A percentile compares a stretch with the other conserved stretches of the same genome.
These are phyloP conservation scores for Pteromalus puparum DNA, from an alignment of 1,140 invertebrate species.

Conservation along the genomic window DNA sequence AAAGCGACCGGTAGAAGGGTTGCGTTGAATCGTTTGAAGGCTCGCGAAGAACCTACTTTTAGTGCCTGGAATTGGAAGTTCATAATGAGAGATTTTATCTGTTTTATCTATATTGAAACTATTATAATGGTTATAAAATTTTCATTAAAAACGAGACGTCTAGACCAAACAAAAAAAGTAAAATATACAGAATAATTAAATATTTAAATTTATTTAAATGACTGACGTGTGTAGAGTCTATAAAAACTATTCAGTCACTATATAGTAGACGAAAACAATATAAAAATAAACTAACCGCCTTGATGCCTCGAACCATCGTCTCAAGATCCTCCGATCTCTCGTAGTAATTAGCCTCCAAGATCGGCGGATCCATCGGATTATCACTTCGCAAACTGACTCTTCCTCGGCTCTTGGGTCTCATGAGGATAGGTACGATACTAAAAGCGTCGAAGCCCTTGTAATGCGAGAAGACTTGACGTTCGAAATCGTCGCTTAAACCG, in stretches of 20 bases:
- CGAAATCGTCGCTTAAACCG: constrained; percentile 80
- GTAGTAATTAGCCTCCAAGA: constrained; percentile 88
- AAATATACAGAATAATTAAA: constrained; percentile 48
- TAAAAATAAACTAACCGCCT: constrained; percentile 77
- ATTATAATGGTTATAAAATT: too few relatives aligned
- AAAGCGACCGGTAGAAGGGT: constrained; percentile 79
- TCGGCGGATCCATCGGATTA: constrained; percentile 84
- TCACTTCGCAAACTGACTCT: constrained; percentile 79
- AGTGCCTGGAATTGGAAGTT: constrained; percentile 73
- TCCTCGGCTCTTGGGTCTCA: constrained; percentile 86
- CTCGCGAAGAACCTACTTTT: constrained; percentile 76
- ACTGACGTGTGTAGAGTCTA: too few relatives aligned
- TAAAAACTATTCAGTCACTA: too few relatives aligned
- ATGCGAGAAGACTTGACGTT: constrained; percentile 76
- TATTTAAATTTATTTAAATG: neutral
- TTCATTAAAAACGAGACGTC: neutral
- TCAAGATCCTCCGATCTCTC: constrained; percentile 80
- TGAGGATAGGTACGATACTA: constrained; percentile 81
- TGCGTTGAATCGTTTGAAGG: constrained; percentile 79
- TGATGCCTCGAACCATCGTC: constrained; percentile 83
- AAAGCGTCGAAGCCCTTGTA: constrained; percentile 75
- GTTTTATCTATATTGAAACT: too few relatives aligned
- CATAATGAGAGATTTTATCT: too few relatives aligned
- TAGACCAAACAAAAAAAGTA: constrained; percentile 37
- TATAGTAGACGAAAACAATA: constrained; percentile 40